Evolutionary conservation across 2,113 vertebrate genomes (phyloP), one percentile per base, ranked within the genome.

Genomic region (Microcebus tavaratra): DNA sequence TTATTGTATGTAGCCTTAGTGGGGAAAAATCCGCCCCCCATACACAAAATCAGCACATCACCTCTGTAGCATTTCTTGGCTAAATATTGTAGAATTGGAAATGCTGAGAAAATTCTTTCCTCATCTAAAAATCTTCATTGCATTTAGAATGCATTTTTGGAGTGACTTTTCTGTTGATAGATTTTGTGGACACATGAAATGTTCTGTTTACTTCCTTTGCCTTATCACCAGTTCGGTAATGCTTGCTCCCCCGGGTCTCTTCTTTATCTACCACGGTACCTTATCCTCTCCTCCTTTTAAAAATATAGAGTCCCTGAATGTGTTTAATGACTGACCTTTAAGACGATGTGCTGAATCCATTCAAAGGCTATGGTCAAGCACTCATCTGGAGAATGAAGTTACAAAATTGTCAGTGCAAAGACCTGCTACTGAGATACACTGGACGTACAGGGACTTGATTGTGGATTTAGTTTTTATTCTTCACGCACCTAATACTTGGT

Each of bases 341-440:
- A 63, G 90, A 72, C 55, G 42, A 57, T 61, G 31, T 29, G 78
- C 88, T 57, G 31, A 18, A 53, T 8, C 11, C 48, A 90, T 21
- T 36, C 92, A 95, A 97, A 96, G 17, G 25, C 39, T 85, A 20
- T 72, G 34, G 63, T 96, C 80, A 88, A 90, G 14, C 85, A 70
- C 79, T 94, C 65, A 75, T 94, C 90, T 87, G 78, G 81, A 95
- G 94, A 98, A 98, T 98, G 89, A 88, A 53, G 93, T 98, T 98
- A 95, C 97, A 89, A 94, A 93, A 92, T 97, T 94, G 95, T 98
- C 98, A 98, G 93, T 55, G 82, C 85, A 97, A 97, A 95, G 55
- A 3, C 8, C 76, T 97, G 84, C 96, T 97, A 48, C 94, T 97
- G 98, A 97, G 94, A 76, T 84, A 39, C 0, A 97, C 55, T 12